phyloP scores from a whole-genome alignment of 2,888 invertebrate species.

The Dryobotodes eremita region DNA sequence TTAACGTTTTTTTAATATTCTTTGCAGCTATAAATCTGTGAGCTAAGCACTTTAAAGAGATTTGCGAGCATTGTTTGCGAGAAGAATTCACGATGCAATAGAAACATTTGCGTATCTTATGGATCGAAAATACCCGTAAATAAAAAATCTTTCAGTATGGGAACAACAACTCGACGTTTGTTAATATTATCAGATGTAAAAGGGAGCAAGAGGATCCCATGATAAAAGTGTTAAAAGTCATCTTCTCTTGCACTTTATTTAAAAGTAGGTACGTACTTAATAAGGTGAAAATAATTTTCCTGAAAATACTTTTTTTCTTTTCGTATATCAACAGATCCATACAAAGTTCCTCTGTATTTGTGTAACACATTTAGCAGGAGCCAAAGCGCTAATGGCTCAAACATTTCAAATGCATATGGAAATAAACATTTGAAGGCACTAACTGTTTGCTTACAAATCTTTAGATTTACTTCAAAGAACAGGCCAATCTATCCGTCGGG shows the following conservation, averaged over 20 bases:
- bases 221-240: neutral
- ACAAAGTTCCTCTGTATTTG: neutral
- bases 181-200: neutral
- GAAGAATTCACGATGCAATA: conserved; percentile 18
- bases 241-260: neutral
- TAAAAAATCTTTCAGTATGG: neutral
- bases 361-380: conserved; percentile 18
- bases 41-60: conserved; percentile 10
- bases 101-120: conserved; percentile 6
- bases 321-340: neutral
- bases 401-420: conserved; percentile 43
- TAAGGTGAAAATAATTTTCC: neutral
- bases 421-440: conserved; percentile 34
- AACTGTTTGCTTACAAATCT: conserved; percentile 35
- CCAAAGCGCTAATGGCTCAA: conserved; percentile 28
- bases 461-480: conserved; percentile 45
- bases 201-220: neutral
- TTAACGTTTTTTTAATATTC: conserved; percentile 44
- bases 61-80: neutral
- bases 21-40: conserved; percentile 9
- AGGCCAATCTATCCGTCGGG: conserved; percentile 1
- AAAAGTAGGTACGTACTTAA: neutral
- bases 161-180: neutral
- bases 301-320: neutral
- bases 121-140: neutral